Percentiles rank a stretch among this genome's conserved stretches.
Conservation (phyloP, 2,113 vertebrate genomes). For the Rousettus leschenaultii region DNA sequence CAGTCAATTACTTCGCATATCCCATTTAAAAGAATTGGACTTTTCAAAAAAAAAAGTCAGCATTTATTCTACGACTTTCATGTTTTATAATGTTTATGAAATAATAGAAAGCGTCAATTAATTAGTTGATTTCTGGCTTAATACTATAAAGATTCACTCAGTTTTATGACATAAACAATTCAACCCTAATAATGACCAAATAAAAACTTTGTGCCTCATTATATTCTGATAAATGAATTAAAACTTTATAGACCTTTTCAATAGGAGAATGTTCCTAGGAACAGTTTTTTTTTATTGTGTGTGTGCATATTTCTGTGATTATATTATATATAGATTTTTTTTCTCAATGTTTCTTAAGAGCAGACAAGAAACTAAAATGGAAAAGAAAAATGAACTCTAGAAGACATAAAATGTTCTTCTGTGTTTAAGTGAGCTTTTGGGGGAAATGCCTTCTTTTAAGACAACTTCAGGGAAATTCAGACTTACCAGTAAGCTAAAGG, state of each 20-base stretch:
- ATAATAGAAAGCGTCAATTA: background rate
- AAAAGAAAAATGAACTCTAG: background rate
- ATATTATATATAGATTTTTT: background rate
- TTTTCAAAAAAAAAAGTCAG: background rate
- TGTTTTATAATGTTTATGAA: background rate
- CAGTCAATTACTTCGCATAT: background rate
- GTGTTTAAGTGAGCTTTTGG: background rate
- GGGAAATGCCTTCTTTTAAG: background rate
- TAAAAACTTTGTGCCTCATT: background rate
- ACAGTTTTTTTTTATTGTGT: background rate
- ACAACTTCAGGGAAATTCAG: background rate
- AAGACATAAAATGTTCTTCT: background rate
- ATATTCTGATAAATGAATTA: background rate
- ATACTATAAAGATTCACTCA: background rate
- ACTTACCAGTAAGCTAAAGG: background rate
- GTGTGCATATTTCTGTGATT: background rate
- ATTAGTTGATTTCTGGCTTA: background rate
- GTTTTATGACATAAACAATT: background rate
- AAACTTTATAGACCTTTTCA: background rate
- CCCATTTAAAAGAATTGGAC: background rate
- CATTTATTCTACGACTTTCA: background rate
- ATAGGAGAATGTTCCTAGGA: background rate
- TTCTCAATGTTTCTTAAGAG: background rate
- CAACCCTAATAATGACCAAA: background rate
- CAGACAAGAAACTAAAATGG: background rate